Percentiles rank a stretch among this genome's conserved stretches.
Evolutionary conservation across 2,797 vertebrate genomes (phyloP).

Genomic region (Cryptoblepharus egeriae): DNA sequence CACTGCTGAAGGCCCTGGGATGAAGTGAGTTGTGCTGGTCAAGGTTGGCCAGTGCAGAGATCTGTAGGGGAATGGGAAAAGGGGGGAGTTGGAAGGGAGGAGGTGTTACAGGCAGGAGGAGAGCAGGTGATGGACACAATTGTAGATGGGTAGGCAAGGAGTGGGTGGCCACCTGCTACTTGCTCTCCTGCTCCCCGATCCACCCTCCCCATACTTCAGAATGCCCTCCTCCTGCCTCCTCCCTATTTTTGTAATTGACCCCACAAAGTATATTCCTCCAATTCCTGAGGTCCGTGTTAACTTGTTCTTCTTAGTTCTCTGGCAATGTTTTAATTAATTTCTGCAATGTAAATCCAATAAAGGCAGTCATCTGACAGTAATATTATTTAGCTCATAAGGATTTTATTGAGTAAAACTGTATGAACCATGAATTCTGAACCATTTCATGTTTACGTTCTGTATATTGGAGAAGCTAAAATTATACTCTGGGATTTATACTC

Average conservation of each 20-base stretch:
- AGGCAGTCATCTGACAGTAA: neutral
- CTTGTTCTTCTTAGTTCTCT: constrained; percentile 10
- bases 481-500: neutral
- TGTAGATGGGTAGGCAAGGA: too few relatives aligned
- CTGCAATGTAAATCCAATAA: constrained; percentile 12
- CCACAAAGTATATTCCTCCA: neutral
- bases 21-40: too few relatives aligned
- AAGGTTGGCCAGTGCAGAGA: too few relatives aligned
- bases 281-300: constrained; percentile 9
- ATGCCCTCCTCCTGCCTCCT: too few relatives aligned
- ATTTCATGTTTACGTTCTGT: neutral
- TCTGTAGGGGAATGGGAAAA: too few relatives aligned
- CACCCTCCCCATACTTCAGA: too few relatives aligned
- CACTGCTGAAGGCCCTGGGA: too few relatives aligned
- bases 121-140: too few relatives aligned
- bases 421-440: neutral
- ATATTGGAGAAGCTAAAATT: neutral
- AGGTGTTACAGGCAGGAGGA: too few relatives aligned
- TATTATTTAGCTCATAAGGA: constrained; percentile 18
- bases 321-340: constrained; percentile 35
- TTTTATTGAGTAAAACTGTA: constrained; percentile 5
- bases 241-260: neutral
- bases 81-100: too few relatives aligned
- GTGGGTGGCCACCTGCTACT: too few relatives aligned
- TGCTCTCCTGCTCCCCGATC: too few relatives aligned